Percentiles rank a stretch among this genome's conserved stretches.
These are phyloP conservation scores for Dipodomys stephensi DNA, from an alignment of 2,113 vertebrate genomes.

Conservation along the genomic window DNA sequence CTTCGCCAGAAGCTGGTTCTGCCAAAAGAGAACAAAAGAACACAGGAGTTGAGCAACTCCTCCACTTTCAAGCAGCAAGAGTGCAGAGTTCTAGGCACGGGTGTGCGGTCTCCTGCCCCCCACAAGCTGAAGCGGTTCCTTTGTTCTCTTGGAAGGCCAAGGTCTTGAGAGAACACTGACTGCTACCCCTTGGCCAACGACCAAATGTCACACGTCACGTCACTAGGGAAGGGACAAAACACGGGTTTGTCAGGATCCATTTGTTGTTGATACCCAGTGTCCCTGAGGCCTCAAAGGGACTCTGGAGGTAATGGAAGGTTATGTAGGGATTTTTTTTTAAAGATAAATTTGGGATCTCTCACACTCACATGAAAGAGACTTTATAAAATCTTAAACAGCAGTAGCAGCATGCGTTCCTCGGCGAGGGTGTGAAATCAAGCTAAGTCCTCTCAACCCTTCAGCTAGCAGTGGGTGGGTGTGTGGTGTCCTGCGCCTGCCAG, in stretches of 20 bases:
- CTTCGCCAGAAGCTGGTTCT: conserved; percentile 96
- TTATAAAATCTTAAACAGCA: neutral
- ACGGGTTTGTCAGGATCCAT: neutral
- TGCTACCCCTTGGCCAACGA: too few relatives aligned
- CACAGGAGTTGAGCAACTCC: conserved; percentile 64
- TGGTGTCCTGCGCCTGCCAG: neutral
- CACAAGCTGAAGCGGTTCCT: neutral
- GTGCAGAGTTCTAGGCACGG: neutral
- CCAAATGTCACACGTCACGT: neutral
- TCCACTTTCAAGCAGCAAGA: fast-evolving
- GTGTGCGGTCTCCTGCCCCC: neutral
- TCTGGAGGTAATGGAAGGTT: neutral
- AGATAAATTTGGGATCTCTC: neutral
- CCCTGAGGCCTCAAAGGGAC: neutral
- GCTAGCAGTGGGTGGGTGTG: neutral
- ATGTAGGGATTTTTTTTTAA: neutral
- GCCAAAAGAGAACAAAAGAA: conserved; percentile 84
- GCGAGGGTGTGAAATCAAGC: too few relatives aligned
- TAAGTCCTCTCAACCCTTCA: neutral
- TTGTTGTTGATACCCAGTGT: neutral
- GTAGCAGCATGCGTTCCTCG: neutral
- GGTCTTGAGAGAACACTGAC: neutral
- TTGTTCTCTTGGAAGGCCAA: neutral
- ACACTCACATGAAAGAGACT: neutral
- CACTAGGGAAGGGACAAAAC: too few relatives aligned